Evolutionary conservation across 2,113 vertebrate species (phyloP).

Genomic region (Elanoides forficatus): DNA sequence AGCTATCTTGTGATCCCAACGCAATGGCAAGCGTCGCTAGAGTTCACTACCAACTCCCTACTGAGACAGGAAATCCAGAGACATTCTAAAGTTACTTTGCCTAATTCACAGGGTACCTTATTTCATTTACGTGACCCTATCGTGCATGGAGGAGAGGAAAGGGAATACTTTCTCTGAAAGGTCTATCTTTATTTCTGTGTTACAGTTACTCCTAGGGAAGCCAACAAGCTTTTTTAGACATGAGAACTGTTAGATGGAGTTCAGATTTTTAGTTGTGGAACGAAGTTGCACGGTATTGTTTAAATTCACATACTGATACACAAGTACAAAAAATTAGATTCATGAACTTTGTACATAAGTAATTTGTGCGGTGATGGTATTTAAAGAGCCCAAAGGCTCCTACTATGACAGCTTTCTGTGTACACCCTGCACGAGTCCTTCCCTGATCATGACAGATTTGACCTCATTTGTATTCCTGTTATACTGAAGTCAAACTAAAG

Average conservation of each 20-base stretch:
- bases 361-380: background rate
- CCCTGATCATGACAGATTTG: background rate
- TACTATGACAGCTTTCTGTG: background rate
- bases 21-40: accelerated
- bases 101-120: background rate
- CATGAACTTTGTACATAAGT: background rate
- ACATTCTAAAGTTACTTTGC: background rate
- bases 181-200: background rate
- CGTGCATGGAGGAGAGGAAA: accelerated
- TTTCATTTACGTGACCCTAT: accelerated
- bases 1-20: background rate
- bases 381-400: background rate
- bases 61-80: background rate
- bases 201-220: background rate
- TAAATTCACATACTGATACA: background rate
- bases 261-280: background rate
- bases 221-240: background rate
- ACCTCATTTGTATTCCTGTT: background rate
- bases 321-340: background rate
- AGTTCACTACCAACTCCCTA: background rate
- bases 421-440: background rate
- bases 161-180: background rate
- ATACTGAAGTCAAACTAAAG: background rate
- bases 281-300: background rate
- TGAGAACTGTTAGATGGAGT: background rate